A percentile compares a stretch with the other conserved stretches of the same genome.
These are phyloP conservation scores for Sula dactylatra DNA, from an alignment of 2,113 vertebrate genomes.

Conservation along the genomic window DNA sequence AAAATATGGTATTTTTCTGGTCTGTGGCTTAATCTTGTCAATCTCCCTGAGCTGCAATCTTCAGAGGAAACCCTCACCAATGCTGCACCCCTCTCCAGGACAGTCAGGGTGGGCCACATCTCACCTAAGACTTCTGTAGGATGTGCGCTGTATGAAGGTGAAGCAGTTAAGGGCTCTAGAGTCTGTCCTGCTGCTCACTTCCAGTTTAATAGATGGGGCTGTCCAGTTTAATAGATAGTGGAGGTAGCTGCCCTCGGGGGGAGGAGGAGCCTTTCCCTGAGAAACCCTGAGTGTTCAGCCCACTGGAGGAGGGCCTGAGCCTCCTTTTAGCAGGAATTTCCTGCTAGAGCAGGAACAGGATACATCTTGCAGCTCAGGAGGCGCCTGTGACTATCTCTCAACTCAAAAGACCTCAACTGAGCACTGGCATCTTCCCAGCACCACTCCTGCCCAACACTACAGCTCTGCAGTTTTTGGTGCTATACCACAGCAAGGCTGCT, in stretches of 20 bases:
- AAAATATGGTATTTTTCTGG: background rate
- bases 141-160: background rate
- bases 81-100: background rate
- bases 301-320: background rate
- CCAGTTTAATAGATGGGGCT: background rate
- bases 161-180: background rate
- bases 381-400: background rate
- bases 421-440: background rate
- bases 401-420: background rate
- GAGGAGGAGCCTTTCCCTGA: background rate
- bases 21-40: background rate
- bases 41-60: background rate
- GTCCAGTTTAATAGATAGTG: background rate
- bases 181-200: background rate
- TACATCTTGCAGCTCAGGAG: background rate
- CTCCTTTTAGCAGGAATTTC: background rate
- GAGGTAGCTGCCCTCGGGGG: background rate
- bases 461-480: background rate
- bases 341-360: background rate
- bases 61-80: background rate
- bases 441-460: fast-evolving
- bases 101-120: too few relatives aligned
- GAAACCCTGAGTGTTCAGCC: background rate
- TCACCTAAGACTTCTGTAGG: background rate
- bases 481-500: background rate